Evolutionary conservation across 2,113 vertebrate genomes (phyloP).

Genomic region (Bufo bufo): DNA sequence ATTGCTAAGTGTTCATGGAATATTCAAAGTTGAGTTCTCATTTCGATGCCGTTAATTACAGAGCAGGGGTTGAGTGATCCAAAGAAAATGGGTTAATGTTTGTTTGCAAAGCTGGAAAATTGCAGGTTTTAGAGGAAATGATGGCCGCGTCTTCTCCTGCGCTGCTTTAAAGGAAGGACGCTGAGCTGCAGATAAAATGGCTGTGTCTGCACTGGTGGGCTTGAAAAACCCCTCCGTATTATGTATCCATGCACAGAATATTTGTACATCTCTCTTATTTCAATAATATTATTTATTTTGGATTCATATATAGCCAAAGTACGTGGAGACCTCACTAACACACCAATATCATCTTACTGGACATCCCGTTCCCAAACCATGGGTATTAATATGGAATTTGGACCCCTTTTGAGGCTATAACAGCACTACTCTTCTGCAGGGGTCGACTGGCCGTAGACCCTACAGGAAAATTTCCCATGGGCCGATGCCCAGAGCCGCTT

Average conservation of each 20-base stretch:
- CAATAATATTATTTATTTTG: neutral
- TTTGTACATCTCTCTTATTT: neutral
- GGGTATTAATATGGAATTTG: too few relatives aligned
- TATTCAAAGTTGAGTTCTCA: neutral
- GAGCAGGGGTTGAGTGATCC: neutral
- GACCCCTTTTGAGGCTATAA: too few relatives aligned
- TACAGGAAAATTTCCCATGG: too few relatives aligned
- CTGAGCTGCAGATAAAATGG: neutral
- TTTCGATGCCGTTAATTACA: neutral
- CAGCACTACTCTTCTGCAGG: too few relatives aligned
- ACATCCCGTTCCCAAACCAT: too few relatives aligned
- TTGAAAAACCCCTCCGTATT: neutral
- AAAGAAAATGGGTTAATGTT: neutral
- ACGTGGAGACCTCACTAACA: too few relatives aligned
- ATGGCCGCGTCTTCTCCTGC: neutral
- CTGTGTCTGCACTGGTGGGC: neutral
- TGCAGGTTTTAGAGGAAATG: constrained; percentile 7
- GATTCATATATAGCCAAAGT: neutral
- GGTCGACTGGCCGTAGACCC: too few relatives aligned
- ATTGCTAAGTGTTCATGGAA: too few relatives aligned
- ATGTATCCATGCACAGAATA: neutral
- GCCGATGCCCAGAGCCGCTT: too few relatives aligned
- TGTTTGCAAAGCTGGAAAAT: neutral
- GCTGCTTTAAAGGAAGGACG: neutral
- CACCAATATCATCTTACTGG: too few relatives aligned